These are phyloP conservation scores for Mastomys natalensis DNA, from an alignment of 2,113 vertebrate genomes.

Conservation along the genomic window DNA sequence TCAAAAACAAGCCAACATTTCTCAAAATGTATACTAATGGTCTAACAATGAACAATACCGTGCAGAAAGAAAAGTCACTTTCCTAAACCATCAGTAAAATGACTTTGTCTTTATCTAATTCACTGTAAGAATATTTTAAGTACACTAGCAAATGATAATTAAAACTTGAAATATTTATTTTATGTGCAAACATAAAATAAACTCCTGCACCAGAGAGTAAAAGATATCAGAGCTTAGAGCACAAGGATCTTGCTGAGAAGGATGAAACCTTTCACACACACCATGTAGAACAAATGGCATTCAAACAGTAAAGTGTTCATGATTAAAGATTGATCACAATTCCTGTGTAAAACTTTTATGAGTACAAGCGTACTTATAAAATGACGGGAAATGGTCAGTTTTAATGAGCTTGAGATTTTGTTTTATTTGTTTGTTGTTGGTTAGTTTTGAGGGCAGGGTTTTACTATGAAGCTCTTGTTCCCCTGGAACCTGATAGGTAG, in stretches of 20 bases:
- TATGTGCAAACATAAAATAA: background rate
- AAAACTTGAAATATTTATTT: background rate
- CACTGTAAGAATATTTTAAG: background rate
- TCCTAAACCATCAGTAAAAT: background rate
- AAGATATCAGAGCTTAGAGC: background rate
- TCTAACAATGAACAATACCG: background rate
- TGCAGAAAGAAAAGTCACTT: background rate
- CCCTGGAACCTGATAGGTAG: background rate
- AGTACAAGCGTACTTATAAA: background rate
- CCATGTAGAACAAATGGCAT: background rate
- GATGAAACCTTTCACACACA: background rate
- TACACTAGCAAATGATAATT: background rate
- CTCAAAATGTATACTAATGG: background rate
- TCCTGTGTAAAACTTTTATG: background rate
- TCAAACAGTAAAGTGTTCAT: background rate
- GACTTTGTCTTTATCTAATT: too few species aligned
- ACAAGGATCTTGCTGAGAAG: background rate
- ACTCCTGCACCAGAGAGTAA: background rate
- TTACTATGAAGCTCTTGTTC: background rate
- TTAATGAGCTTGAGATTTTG: background rate
- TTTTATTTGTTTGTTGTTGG: background rate
- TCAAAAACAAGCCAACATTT: conserved; percentile 44
- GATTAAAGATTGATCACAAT: background rate
- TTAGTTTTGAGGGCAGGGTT: background rate
- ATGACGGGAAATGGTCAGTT: background rate